Evolutionary conservation across 2,888 invertebrate genomes (phyloP).

Genomic region (Ochropleura plecta): DNA sequence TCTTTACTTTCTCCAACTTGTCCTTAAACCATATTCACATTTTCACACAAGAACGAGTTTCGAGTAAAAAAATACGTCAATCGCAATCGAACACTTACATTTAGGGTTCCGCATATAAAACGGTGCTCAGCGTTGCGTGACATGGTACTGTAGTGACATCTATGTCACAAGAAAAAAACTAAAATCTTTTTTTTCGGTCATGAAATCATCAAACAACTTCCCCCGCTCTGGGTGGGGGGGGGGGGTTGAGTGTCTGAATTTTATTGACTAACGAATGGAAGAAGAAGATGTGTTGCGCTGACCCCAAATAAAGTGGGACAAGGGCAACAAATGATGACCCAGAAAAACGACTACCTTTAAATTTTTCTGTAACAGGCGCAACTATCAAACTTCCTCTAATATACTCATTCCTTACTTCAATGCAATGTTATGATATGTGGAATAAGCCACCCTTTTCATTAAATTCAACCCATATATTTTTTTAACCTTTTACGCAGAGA

Average conservation of each 20-base stretch:
- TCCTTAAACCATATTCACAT: constrained; percentile 25
- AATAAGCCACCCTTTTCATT: background rate
- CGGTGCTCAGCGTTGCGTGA: background rate
- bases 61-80: constrained; percentile 25
- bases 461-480: background rate
- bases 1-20: constrained; percentile 17
- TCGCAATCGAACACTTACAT: background rate
- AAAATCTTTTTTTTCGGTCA: too few relatives aligned
- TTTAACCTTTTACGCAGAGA: background rate
- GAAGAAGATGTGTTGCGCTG: too few relatives aligned
- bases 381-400: too few relatives aligned
- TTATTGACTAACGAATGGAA: too few relatives aligned
- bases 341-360: too few relatives aligned
- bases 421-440: too few relatives aligned
- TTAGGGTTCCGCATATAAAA: constrained; percentile 15
- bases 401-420: background rate
- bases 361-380: too few relatives aligned
- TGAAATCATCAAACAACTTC: too few relatives aligned
- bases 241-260: too few relatives aligned
- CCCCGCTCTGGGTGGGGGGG: too few relatives aligned
- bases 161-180: background rate
- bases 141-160: background rate
- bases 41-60: constrained; percentile 47
- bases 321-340: too few relatives aligned
- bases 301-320: too few relatives aligned